Conservation (phyloP, 2,797 vertebrate species). For the Columba guinea region DNA sequence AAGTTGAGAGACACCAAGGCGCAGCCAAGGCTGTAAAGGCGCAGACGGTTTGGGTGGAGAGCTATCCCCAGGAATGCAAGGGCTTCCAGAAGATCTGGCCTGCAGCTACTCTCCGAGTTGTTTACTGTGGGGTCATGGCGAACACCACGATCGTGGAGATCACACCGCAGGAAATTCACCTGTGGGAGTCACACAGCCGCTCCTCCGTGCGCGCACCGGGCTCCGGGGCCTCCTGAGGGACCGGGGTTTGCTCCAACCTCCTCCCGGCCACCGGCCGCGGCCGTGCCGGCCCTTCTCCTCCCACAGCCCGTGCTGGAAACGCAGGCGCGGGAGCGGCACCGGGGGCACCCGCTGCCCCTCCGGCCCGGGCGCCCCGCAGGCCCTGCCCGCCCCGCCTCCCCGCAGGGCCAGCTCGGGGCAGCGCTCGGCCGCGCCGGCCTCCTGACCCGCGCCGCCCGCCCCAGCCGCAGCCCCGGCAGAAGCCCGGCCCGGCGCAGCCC, state of each 20-base stretch:
- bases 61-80: rapidly evolving
- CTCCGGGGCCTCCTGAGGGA: neutral
- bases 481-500: neutral
- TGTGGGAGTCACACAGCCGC: neutral
- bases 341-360: neutral
- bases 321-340: neutral
- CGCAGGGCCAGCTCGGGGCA: neutral
- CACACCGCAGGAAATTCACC: neutral
- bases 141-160: neutral
- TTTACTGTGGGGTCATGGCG: neutral
- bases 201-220: rapidly evolving
- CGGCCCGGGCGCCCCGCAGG: neutral
- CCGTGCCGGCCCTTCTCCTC: neutral
- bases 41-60: neutral
- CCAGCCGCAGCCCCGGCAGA: neutral
- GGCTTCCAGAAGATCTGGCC: neutral
- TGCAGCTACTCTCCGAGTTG: neutral
- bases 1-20: neutral
- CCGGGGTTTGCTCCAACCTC: neutral
- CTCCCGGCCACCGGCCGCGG: neutral
- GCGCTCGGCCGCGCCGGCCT: neutral
- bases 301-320: neutral
- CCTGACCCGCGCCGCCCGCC: neutral
- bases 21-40: rapidly evolving
- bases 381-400: neutral